Base-by-base conservation (phyloP, 1,140 invertebrate species). In the Drosophila kurseongensis region DNA sequence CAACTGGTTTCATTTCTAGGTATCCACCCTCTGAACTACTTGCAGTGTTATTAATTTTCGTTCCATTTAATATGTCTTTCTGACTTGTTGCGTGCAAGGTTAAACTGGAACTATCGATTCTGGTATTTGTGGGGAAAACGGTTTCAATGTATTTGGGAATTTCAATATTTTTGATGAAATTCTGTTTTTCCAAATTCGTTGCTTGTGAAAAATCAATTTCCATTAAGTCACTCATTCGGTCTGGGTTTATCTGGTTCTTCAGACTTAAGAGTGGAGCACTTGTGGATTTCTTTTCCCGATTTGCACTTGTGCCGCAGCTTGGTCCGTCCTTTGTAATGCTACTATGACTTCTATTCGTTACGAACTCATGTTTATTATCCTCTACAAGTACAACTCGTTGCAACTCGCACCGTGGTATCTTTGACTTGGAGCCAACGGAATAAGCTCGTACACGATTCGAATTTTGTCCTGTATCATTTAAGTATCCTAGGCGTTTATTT, bases 171-270 rank as follows among this genome's bases (percentile, higher is more conserved):
- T 72, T 65, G 7, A 57, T 76, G 13, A 36, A 29, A 10, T 58
- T 50, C 27, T 69, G 60, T 9, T 68, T 65, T 44, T 82, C 61
- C 57, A 69, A 59, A 45, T 48, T 60, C 0, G 71, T 54, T 14
- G 59, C 65, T 78, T 93, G 93, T 1, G 95, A 95, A 82, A 97
- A 97, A 91, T 97, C 96, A 58, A 97, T 94, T 92, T 96, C 96
- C 96, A 97, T 96, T 45, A 96, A 93, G 92, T 97, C 96, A 57
- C 95, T 95, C 93, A 96, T 95, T 0, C 94, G 94, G 60, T 95
- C 95, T 14, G 94, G 93, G n/a, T 94, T 95, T 73, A 94, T 94
- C 68, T 95, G 94, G 45, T 94, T 94, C 89, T 94, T 94, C 55
- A 93, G 93, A 38, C 92, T 92, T 55, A 95, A 90, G 8, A 95